Evolutionary conservation across 1,140 invertebrate species (phyloP).

Genomic region (Euura lappo): DNA sequence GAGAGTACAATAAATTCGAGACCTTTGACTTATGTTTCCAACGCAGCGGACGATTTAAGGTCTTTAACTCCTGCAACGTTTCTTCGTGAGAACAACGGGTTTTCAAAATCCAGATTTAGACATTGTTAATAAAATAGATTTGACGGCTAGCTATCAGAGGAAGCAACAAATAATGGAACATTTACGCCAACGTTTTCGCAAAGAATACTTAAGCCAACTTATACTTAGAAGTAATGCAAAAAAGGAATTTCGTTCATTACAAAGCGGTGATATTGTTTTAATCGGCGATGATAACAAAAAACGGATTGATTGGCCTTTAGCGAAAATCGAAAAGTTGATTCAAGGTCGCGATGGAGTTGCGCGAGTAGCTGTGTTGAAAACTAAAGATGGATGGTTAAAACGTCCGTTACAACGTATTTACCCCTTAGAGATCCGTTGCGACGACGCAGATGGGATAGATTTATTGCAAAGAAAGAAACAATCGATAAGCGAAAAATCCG

Average conservation of each 20-base stretch:
- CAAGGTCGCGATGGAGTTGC: constrained; percentile 10
- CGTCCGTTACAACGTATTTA: constrained; percentile 12
- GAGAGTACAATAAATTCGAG: constrained; percentile 37
- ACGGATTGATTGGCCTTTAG: constrained; percentile 20
- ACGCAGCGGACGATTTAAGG: constrained; percentile 22
- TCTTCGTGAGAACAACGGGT: constrained; percentile 24
- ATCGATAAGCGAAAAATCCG: background rate
- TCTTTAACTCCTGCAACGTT: constrained; percentile 28
- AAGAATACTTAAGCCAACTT: constrained; percentile 19
- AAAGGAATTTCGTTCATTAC: background rate
- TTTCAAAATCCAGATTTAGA: constrained; percentile 25
- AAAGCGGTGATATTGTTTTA: constrained; percentile 15
- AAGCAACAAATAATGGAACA: constrained; percentile 16
- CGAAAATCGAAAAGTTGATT: constrained; percentile 7
- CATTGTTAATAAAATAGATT: constrained; percentile 6
- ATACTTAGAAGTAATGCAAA: constrained; percentile 6
- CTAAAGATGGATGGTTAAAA: constrained; percentile 9
- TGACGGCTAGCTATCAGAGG: constrained; percentile 1
- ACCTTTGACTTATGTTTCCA: constrained; percentile 39
- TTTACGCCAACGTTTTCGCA: constrained; percentile 18
- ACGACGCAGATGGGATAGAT: background rate
- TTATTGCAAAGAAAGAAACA: background rate
- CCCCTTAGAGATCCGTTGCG: constrained; percentile 12
- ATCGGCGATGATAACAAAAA: constrained; percentile 17
- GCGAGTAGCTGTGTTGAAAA: constrained; percentile 8